Evolutionary conservation across 2,113 vertebrate genomes (phyloP).

Genomic region (Cardinalis cardinalis): DNA sequence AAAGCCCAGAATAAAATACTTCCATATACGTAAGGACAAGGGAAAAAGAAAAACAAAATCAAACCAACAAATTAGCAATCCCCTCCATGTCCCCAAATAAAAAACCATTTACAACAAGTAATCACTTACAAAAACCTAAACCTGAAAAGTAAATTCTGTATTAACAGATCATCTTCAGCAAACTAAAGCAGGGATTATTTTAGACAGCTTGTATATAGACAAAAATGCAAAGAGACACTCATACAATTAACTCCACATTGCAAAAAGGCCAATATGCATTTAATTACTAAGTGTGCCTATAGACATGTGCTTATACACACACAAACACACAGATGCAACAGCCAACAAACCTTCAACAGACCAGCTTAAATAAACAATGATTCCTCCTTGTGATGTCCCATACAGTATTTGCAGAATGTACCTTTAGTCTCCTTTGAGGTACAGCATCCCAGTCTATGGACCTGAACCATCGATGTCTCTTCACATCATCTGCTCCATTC

Average conservation of each 20-base stretch:
- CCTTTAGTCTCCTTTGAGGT: slow-evolving; percentile 87
- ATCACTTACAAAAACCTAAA: neutral
- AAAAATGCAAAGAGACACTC: neutral
- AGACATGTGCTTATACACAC: neutral
- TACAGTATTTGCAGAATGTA: slow-evolving; percentile 33
- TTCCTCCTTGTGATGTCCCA: neutral
- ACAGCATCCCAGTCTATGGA: slow-evolving; percentile 89
- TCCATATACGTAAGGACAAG: neutral
- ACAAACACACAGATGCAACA: neutral
- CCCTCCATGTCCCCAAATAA: fast-evolving
- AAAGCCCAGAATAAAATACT: neutral
- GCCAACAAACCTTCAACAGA: neutral
- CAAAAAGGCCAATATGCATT: neutral
- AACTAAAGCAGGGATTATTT: neutral
- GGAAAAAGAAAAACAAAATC: neutral
- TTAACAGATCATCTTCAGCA: neutral
- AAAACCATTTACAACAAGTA: neutral
- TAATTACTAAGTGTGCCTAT: neutral
- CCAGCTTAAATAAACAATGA: neutral
- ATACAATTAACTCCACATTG: neutral
- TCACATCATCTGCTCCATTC: slow-evolving; percentile 94
- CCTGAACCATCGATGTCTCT: slow-evolving; percentile 93
- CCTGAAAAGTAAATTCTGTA: neutral
- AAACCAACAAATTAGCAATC: neutral
- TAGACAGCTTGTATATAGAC: fast-evolving